Percentiles rank a stretch among this genome's conserved stretches.
phyloP scores from a whole-genome alignment of 1,140 invertebrate genomes.

The Pachyrhynchus sulphureomaculatus region DNA sequence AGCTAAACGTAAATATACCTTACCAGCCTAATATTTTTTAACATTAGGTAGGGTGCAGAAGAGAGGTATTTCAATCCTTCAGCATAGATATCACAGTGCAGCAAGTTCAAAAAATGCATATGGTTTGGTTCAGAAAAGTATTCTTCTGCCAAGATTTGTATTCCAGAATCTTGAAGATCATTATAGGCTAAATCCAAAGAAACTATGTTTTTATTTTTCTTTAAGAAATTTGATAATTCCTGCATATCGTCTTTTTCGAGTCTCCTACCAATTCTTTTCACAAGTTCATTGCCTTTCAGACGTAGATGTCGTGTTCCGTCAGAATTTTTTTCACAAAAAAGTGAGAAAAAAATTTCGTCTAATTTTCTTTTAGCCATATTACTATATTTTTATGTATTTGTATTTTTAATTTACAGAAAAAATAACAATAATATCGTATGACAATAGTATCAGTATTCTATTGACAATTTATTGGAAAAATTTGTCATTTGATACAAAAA shows the following conservation, averaged over 20 bases:
- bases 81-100: constrained; percentile 55
- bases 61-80: constrained; percentile 43
- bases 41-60: constrained; percentile 40
- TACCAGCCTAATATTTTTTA: constrained; percentile 59
- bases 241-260: constrained; percentile 55
- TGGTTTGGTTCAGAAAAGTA: constrained; percentile 39
- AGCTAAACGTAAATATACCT: background rate
- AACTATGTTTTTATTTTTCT: constrained; percentile 50
- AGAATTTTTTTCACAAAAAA: constrained; percentile 50
- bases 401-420: too few species aligned
- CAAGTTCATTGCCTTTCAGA: constrained; percentile 47
- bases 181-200: constrained; percentile 59
- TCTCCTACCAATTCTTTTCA: constrained; percentile 46
- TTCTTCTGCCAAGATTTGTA: constrained; percentile 52
- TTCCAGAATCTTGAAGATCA: constrained; percentile 55
- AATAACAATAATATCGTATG: too few species aligned
- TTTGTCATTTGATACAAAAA: too few species aligned
- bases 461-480: too few species aligned
- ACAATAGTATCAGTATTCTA: too few species aligned
- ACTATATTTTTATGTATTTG: too few species aligned
- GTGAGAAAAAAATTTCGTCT: constrained; percentile 43
- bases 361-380: constrained; percentile 33
- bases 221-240: constrained; percentile 53
- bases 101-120: constrained; percentile 56
- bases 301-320: constrained; percentile 48